A percentile compares a stretch with the other conserved stretches of the same genome.
Evolutionary conservation across 2,113 vertebrate genomes (phyloP).

Genomic region (Pimephales promelas): DNA sequence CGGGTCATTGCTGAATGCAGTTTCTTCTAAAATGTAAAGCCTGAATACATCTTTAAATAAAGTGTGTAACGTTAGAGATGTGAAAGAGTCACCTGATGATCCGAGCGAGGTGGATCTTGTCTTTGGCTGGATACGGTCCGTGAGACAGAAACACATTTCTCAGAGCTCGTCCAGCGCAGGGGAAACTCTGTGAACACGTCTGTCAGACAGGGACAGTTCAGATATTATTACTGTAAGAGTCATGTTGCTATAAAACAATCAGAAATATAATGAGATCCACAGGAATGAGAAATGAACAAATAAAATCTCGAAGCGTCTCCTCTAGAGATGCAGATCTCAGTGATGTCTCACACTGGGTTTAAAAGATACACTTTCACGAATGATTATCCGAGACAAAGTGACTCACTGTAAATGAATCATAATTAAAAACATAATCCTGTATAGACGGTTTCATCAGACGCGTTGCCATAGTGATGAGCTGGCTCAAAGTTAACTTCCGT

Average conservation of each 20-base stretch:
- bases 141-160: conserved; percentile 91
- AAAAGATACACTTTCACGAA: not conserved
- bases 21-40: not conserved
- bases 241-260: not conserved
- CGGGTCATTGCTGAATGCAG: not conserved
- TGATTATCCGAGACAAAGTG: not conserved
- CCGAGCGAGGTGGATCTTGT: conserved; percentile 92
- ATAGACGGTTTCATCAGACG: too few species aligned
- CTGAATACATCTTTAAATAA: not conserved
- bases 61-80: not conserved
- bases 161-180: conserved; percentile 89
- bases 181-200: conserved; percentile 93
- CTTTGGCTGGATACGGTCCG: conserved; percentile 93
- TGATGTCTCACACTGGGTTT: not conserved
- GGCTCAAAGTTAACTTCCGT: too few species aligned
- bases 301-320: not conserved
- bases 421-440: not conserved
- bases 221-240: too few species aligned
- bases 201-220: conserved; percentile 68
- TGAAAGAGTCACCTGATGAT: conserved; percentile 77
- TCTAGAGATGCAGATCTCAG: not conserved
- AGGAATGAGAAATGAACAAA: not conserved
- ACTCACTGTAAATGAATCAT: not conserved
- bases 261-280: not conserved
- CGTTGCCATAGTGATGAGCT: too few species aligned